Evolutionary conservation across 2,113 vertebrate genomes (phyloP), one percentile per base, ranked within the genome.

Genomic region (Plotosus lineatus): DNA sequence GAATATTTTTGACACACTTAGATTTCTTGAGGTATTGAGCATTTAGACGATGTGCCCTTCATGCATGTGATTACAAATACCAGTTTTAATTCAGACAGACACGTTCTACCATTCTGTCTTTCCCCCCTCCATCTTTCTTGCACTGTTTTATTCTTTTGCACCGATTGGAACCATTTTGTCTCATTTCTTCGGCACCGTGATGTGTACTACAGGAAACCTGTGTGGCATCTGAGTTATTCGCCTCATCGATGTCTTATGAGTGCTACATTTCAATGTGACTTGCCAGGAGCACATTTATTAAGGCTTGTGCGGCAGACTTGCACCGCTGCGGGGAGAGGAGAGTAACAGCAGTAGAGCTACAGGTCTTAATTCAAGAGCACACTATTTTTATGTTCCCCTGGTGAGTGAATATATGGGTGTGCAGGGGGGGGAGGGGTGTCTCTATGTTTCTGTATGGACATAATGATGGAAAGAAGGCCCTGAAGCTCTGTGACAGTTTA

Each of bases 171-270:
- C 80, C 50, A 36, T 73, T 83, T 48, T 50, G 31, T 40, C 66
- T 44, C 31, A 83, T 74, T 83, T 73, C 50, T 73, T 73, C 58
- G 53, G 61, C 53, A 23, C 36, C 44, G 6, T 33, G 28, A 61
- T 46, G 33, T 69, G 68, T 75, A 46, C 66, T 81, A 60, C 74
- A 58, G 68, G 77, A 81, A 85, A 85, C 80, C 68, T 79, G 72
- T 82, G 71, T 78, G 78, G 51, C 12, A 40, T 78, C 81, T 86
- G 85, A 82, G 78, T 83, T 86, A 81, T 86, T 81, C 56, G 69
- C 75, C 82, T 86, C 81, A 80, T 81, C 72, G 21, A 68, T 74
- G 82, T 81, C 75, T 85, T 83, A 85, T 82, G 81, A 84, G 83
- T 77, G 73, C 82, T 76, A 80, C 80, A 84, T 82, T 84, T 86